A percentile compares a stretch with the other conserved stretches of the same genome.
These are phyloP conservation scores for Leptosomus discolor DNA, from an alignment of 2,113 vertebrate species.

Conservation along the genomic window DNA sequence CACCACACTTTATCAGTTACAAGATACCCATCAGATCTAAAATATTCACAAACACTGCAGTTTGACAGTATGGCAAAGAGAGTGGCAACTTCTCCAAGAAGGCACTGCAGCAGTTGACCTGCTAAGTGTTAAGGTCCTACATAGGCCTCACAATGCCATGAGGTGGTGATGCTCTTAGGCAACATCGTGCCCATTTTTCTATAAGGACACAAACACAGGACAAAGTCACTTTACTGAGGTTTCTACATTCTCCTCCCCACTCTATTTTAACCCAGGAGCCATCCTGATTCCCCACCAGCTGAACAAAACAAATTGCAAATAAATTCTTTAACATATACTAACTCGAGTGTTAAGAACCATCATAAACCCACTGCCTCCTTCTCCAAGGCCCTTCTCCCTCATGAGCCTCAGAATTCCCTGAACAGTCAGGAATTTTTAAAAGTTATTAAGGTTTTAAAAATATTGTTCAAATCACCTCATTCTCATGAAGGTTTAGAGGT, in stretches of 20 bases:
- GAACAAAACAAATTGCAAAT: not conserved
- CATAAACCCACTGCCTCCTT: not conserved
- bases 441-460: not conserved
- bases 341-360: not conserved
- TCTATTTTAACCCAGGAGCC: not conserved
- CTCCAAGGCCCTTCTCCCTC: not conserved
- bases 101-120: not conserved
- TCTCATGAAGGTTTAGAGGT: not conserved
- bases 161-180: not conserved
- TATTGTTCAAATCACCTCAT: not conserved
- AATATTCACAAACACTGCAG: not conserved
- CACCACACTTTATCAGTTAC: not conserved
- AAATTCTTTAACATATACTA: not conserved
- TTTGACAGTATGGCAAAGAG: not conserved
- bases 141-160: not conserved
- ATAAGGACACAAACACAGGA: not conserved
- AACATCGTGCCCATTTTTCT: not conserved
- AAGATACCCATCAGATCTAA: not conserved
- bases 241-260: not conserved
- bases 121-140: not conserved
- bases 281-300: not conserved
- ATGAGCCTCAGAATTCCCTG: not conserved
- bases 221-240: not conserved
- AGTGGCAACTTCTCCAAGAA: accelerated
- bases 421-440: not conserved